phyloP scores from a whole-genome alignment of 2,888 invertebrate species.

The Yponomeuta cagnagella region DNA sequence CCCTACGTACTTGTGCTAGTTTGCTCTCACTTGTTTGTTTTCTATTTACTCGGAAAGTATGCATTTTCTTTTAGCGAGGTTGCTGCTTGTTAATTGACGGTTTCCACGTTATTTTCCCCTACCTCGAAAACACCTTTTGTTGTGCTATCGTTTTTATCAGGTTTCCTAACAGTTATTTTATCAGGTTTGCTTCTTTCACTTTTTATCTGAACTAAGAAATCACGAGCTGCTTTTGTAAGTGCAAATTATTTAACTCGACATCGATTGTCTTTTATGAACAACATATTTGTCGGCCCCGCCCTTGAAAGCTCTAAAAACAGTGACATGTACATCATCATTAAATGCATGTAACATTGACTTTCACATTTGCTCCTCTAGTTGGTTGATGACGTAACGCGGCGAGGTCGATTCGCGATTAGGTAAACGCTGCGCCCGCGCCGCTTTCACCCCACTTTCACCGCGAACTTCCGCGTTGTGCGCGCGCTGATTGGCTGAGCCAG shows the following conservation, averaged over 20 bases:
- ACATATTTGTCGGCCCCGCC: background rate
- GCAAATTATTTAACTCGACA: no score
- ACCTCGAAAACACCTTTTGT: background rate
- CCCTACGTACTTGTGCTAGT: slow-evolving; percentile 34
- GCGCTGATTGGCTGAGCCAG: slow-evolving; percentile 21
- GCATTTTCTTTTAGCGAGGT: background rate
- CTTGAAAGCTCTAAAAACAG: slow-evolving; percentile 7
- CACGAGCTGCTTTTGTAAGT: no score
- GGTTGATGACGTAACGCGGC: slow-evolving; percentile 40
- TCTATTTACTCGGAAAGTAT: background rate
- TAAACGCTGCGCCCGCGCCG: slow-evolving; percentile 63
- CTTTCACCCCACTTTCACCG: slow-evolving; percentile 73
- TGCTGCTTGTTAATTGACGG: background rate
- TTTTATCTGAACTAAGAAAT: background rate
- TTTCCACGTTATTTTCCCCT: background rate
- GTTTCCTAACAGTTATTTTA: background rate
- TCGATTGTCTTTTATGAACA: background rate
- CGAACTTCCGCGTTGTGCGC: slow-evolving; percentile 57
- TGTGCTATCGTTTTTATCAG: background rate
- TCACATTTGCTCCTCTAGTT: slow-evolving; percentile 53
- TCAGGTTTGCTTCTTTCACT: background rate
- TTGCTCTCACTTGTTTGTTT: slow-evolving; percentile 1
- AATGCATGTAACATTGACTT: slow-evolving; percentile 71
- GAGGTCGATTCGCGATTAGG: slow-evolving; percentile 48
- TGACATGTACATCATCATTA: slow-evolving; percentile 25